Conservation (phyloP, 1,140 invertebrate species). For the Trigoniulus corallinus region DNA sequence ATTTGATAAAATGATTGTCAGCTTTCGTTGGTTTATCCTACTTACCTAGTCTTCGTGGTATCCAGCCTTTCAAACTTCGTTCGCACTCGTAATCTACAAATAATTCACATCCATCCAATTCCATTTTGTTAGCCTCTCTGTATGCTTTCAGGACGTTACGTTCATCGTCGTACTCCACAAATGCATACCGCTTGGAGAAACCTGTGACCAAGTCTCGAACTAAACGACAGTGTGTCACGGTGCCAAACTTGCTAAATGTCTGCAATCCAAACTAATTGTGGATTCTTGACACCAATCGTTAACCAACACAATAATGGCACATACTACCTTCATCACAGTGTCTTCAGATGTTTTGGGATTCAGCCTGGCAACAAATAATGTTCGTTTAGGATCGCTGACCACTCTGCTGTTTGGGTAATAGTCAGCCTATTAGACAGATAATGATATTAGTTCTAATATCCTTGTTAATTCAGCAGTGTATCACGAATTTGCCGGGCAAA, state of each 20-base stretch:
- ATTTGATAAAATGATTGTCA: not conserved
- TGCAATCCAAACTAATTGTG: constrained; percentile 17
- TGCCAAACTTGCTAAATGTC: constrained; percentile 47
- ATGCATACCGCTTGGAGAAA: constrained; percentile 62
- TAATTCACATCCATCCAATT: constrained; percentile 43
- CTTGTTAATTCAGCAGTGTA: too few relatives aligned
- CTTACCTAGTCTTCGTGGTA: constrained; percentile 54
- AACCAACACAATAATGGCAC: too few relatives aligned
- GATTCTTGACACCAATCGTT: too few relatives aligned
- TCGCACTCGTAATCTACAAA: constrained; percentile 38
- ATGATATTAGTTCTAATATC: not conserved
- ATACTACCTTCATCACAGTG: constrained; percentile 24
- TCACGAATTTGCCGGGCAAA: too few relatives aligned
- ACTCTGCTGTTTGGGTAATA: constrained; percentile 46
- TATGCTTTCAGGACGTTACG: constrained; percentile 41
- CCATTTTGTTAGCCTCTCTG: constrained; percentile 38
- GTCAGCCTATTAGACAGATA: constrained; percentile 22
- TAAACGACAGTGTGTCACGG: constrained; percentile 44
- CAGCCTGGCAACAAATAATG: constrained; percentile 61
- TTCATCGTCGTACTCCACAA: constrained; percentile 56
- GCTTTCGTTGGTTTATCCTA: not conserved
- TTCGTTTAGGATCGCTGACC: constrained; percentile 48
- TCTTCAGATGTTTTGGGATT: constrained; percentile 46
- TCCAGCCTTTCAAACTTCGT: constrained; percentile 51
- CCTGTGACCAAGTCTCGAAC: constrained; percentile 68